phyloP scores from a whole-genome alignment of 1,140 invertebrate genomes.

The Helicoverpa zea region DNA sequence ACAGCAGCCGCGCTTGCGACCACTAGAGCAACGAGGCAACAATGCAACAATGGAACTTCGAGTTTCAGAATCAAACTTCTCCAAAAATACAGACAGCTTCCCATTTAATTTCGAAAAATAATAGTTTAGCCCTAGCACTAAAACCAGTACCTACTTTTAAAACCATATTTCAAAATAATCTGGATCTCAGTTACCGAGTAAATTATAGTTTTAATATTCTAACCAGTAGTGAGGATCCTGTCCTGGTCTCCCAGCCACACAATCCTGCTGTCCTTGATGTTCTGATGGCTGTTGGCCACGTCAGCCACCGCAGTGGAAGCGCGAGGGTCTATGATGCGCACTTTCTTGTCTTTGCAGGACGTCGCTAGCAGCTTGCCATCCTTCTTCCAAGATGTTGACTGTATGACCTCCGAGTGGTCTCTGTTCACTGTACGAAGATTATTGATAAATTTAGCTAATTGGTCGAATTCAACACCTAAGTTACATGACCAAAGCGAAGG shows the following conservation, averaged over 20 bases:
- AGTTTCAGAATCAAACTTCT: too few species aligned
- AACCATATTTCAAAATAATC: too few species aligned
- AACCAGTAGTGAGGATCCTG: constrained; percentile 93
- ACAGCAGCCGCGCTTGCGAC: too few species aligned
- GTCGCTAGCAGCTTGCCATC: constrained; percentile 92
- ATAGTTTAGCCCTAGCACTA: background rate
- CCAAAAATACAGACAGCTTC: background rate
- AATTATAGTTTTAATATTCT: background rate
- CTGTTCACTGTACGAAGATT: constrained; percentile 88
- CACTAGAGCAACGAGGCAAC: too few species aligned
- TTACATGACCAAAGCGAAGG: too few species aligned
- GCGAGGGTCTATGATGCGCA: constrained; percentile 94
- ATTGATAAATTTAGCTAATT: background rate
- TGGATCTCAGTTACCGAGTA: too few species aligned
- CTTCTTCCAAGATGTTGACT: constrained; percentile 94
- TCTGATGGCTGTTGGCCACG: constrained; percentile 92
- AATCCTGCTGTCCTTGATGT: constrained; percentile 96
- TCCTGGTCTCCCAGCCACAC: constrained; percentile 95
- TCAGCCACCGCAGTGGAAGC: constrained; percentile 88
- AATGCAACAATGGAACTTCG: too few species aligned
- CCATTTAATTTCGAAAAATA: background rate
- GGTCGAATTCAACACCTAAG: too few species aligned
- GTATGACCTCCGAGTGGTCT: constrained; percentile 94
- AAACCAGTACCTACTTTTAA: too few species aligned
- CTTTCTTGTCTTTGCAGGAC: constrained; percentile 93